Percentiles rank a stretch among this genome's conserved stretches.
These are phyloP conservation scores for Eupithecia centaureata DNA, from an alignment of 2,888 invertebrate genomes.

Conservation along the genomic window DNA sequence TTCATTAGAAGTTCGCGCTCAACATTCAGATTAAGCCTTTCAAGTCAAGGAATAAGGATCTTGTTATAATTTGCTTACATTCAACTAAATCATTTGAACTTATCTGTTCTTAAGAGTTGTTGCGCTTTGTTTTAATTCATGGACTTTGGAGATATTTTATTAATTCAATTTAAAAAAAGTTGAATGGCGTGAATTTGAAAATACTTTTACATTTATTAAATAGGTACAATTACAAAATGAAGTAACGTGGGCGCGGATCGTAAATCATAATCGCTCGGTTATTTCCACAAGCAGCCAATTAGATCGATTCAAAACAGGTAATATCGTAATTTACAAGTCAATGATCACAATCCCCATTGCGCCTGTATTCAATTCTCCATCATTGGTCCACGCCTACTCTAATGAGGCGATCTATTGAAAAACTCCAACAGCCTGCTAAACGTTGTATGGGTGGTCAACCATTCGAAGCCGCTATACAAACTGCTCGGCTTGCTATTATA, in stretches of 20 bases:
- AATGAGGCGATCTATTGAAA: slow-evolving; percentile 49
- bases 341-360: slow-evolving; percentile 35
- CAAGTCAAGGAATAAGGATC: slow-evolving; percentile 1
- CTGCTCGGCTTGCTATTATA: slow-evolving; percentile 13
- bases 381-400: slow-evolving; percentile 39
- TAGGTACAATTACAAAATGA: background rate
- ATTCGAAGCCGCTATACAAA: slow-evolving; percentile 30
- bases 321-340: slow-evolving; percentile 40
- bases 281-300: slow-evolving; percentile 36
- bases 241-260: background rate
- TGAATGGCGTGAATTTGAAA: background rate
- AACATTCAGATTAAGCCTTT: slow-evolving; percentile 18
- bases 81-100: background rate
- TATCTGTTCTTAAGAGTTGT: background rate
- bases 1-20: slow-evolving; percentile 17
- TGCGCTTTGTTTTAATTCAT: background rate
- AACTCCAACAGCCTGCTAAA: slow-evolving; percentile 47
- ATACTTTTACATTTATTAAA: background rate
- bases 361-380: slow-evolving; percentile 19
- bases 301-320: slow-evolving; percentile 33
- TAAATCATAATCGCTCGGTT: slow-evolving; percentile 6
- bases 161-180: background rate
- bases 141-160: no score
- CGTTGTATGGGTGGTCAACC: slow-evolving; percentile 38
- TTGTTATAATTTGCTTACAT: slow-evolving; percentile 2